phyloP scores from a whole-genome alignment of 1,140 invertebrate species.

The Drosophila willistoni region DNA sequence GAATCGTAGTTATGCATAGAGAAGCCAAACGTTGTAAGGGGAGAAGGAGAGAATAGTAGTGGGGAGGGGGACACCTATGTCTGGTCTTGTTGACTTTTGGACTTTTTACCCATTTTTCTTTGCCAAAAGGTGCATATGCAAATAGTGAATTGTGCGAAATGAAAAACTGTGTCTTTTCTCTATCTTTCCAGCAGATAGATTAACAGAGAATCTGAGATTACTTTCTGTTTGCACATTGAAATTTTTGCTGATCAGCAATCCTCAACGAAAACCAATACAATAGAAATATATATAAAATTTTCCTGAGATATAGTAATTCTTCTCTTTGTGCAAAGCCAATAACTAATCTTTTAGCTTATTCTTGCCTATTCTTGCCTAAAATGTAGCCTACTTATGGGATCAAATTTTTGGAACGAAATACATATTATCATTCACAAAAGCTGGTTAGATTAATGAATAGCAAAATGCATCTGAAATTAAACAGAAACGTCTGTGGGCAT shows the following conservation, averaged over 20 bases:
- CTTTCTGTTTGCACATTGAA: not conserved
- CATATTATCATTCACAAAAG: not conserved
- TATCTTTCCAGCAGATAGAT: not conserved
- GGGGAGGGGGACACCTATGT: not conserved
- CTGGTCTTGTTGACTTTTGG: constrained; percentile 7
- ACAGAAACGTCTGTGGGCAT: not conserved
- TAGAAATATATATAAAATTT: no score
- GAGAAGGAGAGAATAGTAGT: not conserved
- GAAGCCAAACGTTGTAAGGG: not conserved
- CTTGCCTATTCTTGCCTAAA: no score
- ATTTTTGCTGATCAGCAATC: not conserved
- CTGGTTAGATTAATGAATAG: not conserved
- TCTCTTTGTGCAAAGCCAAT: no score
- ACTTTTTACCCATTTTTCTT: constrained; percentile 3
- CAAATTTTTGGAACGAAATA: not conserved
- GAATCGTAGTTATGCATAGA: constrained; percentile 42
- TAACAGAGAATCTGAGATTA: constrained; percentile 1
- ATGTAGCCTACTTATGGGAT: not conserved
- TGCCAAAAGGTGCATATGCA: constrained; percentile 5
- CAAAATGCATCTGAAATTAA: not conserved
- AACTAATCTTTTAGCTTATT: no score
- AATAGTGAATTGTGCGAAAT: constrained; percentile 3
- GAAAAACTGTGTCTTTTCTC: not conserved
- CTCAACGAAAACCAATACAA: not conserved
- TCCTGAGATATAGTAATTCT: no score